A percentile compares a stretch with the other conserved stretches of the same genome.
Conservation (phyloP, 2,797 vertebrate genomes). For the Mormyrus proboscirostris region DNA sequence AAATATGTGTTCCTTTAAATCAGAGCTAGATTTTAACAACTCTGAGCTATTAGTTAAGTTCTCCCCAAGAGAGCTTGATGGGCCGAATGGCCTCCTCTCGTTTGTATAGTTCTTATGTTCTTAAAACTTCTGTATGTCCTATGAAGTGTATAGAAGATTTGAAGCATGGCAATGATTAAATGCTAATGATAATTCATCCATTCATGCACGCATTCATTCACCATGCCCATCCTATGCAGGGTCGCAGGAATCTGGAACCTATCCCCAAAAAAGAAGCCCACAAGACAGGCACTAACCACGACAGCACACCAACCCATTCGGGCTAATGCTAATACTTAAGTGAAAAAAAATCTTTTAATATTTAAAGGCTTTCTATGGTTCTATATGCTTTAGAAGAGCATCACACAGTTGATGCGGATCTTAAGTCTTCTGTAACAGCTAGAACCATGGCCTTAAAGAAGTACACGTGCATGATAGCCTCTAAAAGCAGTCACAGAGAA, state of each 20-base stretch:
- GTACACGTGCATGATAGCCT: not conserved
- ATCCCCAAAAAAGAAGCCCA: not conserved
- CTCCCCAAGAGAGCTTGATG: no score
- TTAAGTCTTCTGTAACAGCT: not conserved
- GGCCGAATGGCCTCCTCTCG: no score
- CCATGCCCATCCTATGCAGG: not conserved
- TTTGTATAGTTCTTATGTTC: no score
- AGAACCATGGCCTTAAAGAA: not conserved
- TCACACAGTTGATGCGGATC: not conserved
- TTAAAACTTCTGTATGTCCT: not conserved
- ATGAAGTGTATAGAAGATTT: not conserved
- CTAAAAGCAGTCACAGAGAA: not conserved
- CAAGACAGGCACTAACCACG: not conserved
- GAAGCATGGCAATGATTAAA: not conserved
- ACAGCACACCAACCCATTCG: not conserved
- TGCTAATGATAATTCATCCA: not conserved
- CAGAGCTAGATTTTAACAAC: no score
- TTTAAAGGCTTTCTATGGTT: not conserved
- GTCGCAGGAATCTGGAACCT: not conserved
- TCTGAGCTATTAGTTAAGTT: no score
- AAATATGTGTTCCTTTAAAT: no score
- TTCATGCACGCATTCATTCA: not conserved
- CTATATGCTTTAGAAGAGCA: not conserved
- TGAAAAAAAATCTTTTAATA: not conserved
- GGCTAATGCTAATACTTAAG: not conserved